phyloP scores from a whole-genome alignment of 2,113 vertebrate species.

The Coptodon rendalli region DNA sequence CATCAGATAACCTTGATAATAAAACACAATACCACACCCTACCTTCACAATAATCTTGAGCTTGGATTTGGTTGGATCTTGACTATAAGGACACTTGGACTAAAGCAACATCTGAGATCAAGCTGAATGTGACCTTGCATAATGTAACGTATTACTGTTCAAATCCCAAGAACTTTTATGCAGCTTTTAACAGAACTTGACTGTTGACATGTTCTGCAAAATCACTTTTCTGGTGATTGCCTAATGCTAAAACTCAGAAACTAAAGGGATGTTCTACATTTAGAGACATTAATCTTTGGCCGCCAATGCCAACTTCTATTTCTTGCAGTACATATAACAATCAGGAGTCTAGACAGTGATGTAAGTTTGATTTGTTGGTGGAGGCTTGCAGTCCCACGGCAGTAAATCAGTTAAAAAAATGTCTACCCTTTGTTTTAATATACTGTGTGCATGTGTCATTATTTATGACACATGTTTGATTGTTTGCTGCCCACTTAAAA shows the following conservation, averaged over 20 bases:
- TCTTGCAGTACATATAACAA: too few species aligned
- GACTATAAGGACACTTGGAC: background rate
- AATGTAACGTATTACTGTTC: background rate
- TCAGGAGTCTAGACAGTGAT: background rate
- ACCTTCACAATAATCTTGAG: background rate
- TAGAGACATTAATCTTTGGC: background rate
- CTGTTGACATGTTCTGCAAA: too few species aligned
- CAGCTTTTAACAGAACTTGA: background rate
- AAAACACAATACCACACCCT: background rate
- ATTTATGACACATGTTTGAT: background rate
- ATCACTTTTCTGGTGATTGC: background rate
- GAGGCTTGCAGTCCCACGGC: background rate
- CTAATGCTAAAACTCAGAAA: background rate
- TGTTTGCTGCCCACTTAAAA: background rate
- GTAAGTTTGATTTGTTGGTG: background rate
- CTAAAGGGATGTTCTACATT: background rate
- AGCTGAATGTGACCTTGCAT: background rate
- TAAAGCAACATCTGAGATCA: background rate
- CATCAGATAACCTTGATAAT: background rate
- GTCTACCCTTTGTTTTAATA: background rate
- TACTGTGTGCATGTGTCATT: background rate
- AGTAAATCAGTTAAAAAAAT: background rate
- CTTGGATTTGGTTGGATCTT: background rate
- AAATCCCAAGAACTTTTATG: background rate
- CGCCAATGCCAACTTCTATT: background rate